phyloP scores from a whole-genome alignment of 2,888 invertebrate genomes.

The Agonopterix heracliana region DNA sequence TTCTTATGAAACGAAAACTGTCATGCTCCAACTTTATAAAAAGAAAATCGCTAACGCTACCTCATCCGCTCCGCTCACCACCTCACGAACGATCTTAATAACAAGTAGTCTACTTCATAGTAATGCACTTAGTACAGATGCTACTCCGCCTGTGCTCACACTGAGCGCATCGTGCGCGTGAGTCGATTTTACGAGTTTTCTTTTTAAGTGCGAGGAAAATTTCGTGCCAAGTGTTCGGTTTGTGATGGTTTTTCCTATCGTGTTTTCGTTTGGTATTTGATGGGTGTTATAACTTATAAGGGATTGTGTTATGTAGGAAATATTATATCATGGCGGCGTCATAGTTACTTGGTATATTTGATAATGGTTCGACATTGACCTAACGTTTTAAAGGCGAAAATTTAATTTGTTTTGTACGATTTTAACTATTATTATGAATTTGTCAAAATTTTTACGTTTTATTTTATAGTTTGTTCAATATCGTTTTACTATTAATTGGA shows the following conservation, averaged over 20 bases:
- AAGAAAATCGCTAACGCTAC: slow-evolving; percentile 2
- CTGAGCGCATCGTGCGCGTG: slow-evolving; percentile 40
- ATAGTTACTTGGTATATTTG: no score
- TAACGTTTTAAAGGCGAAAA: no score
- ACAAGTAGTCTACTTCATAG: slow-evolving; percentile 44
- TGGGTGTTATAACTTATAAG: neutral
- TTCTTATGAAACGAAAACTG: no score
- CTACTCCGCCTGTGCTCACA: slow-evolving; percentile 59
- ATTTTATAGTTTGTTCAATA: no score
- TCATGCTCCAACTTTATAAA: no score
- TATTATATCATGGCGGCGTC: no score
- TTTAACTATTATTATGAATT: no score
- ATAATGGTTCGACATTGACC: no score
- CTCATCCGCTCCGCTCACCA: slow-evolving; percentile 36
- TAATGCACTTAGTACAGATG: slow-evolving; percentile 57
- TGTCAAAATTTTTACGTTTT: no score
- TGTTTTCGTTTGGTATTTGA: neutral
- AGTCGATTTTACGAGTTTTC: slow-evolving; percentile 26
- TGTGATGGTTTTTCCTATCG: slow-evolving; percentile 14
- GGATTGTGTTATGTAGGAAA: neutral
- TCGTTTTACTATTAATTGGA: no score
- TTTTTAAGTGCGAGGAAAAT: slow-evolving; percentile 6
- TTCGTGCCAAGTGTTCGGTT: slow-evolving; percentile 21
- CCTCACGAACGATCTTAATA: slow-evolving; percentile 20
- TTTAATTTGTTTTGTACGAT: no score